Base-by-base conservation (phyloP, 2,797 vertebrate species). In the Arrhamphus sclerolepis region DNA sequence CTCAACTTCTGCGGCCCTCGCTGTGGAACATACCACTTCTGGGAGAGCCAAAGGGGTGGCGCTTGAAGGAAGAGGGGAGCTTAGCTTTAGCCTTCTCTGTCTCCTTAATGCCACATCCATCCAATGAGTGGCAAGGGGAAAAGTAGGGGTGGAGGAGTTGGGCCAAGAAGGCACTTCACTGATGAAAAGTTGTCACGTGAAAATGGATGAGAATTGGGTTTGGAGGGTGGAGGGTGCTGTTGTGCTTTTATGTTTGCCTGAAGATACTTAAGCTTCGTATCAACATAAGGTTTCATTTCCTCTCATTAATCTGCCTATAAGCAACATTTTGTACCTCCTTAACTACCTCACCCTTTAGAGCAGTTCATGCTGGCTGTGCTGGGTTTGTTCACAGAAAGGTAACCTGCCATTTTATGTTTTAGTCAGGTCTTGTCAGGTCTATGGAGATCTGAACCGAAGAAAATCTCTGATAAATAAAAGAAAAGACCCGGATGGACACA, bases 221-320 rank as follows among this genome's bases (percentile, higher is more conserved):
- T 73, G 56, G 70, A 16, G 46, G 59, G 31, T 57, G 56, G 51
- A 47, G 52, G 43, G 52, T 10, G 77, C 88, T 84, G 82, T 81
- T 90, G 86, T 80, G 77, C 77, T 72, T 85, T 89, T 85, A 92
- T 93, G 93, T 94, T 92, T 91, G 91, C 87, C 84, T 86, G 89
- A 83, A 90, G n/a, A 24, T 42, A 83, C 93, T n/a, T n/a, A n/a
- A n/a, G n/a, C 75, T 62, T 76, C 83, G 66, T 75, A 77, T 81
- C 70, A 70, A 80, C 79, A 86, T 55, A 53, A 85, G 73, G 38
- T 67, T 62, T 55, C 19, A 18, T 44, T 75, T 57, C 31, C 47
- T 62, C 74, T 46, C 66, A 66, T 70, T 73, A 62, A 19, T 62
- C 68, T 44, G 17, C 50, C 41, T 62, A 21, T 46, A 21, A 24